A percentile compares a stretch with the other conserved stretches of the same genome.
Evolutionary conservation across 1,140 invertebrate species (phyloP).

Genomic region (Ruditapes philippinarum): DNA sequence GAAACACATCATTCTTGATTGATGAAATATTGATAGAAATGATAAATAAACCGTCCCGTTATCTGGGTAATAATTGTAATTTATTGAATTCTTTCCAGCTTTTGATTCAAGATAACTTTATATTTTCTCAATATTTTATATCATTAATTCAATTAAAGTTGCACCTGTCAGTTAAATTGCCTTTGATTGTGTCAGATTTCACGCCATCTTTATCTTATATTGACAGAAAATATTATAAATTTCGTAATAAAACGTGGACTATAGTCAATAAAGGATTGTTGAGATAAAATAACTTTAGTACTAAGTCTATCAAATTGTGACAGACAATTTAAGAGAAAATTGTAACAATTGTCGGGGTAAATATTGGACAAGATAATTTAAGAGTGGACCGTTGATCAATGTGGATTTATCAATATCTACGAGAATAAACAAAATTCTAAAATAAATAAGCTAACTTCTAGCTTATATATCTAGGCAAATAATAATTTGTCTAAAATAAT

Average conservation of each 20-base stretch:
- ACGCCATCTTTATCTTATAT: conserved; percentile 21
- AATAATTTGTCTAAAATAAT: conserved; percentile 26
- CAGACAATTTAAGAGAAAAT: conserved; percentile 12
- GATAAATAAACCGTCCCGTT: neutral
- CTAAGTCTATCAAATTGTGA: neutral
- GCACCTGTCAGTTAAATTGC: conserved; percentile 32
- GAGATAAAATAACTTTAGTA: conserved; percentile 31
- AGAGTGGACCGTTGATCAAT: neutral
- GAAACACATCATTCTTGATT: too few species aligned
- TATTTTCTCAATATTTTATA: conserved; percentile 22
- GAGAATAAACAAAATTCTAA: neutral
- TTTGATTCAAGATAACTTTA: conserved; percentile 22
- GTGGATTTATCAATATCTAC: neutral
- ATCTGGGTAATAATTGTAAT: neutral
- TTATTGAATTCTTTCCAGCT: neutral
- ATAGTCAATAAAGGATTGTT: neutral
- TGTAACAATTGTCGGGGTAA: conserved; percentile 7
- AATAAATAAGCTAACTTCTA: neutral
- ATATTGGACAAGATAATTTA: neutral
- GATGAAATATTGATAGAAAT: neutral
- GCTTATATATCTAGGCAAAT: neutral
- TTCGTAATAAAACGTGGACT: neutral
- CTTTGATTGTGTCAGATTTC: neutral
- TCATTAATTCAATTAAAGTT: conserved; percentile 30
- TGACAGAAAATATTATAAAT: conserved; percentile 45